These are phyloP conservation scores for Stegana nigrithorax DNA, from an alignment of 2,888 invertebrate species.

Conservation along the genomic window DNA sequence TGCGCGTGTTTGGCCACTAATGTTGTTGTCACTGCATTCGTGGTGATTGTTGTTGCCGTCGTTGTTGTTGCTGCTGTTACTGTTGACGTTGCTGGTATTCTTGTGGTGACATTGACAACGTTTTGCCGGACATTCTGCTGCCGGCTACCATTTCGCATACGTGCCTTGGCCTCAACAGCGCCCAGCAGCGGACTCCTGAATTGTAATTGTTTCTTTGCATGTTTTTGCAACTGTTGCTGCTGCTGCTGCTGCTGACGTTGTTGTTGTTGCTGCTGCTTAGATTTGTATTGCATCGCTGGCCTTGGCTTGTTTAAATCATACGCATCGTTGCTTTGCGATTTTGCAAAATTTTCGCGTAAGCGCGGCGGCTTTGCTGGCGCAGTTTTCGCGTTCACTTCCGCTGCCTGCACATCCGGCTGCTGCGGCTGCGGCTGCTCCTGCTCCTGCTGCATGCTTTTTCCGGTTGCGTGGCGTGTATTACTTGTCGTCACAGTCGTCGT, in stretches of 20 bases:
- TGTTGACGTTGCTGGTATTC: slow-evolving; percentile 11
- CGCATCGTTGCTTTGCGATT: not conserved
- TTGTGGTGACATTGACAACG: slow-evolving; percentile 1
- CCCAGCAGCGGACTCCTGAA: slow-evolving; percentile 57
- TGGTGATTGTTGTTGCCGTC: slow-evolving; percentile 10
- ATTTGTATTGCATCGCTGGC: not conserved
- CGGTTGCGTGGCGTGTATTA: slow-evolving; percentile 27
- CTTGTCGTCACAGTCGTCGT: slow-evolving; percentile 20
- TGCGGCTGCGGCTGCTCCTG: slow-evolving; percentile 22
- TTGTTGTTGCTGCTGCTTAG: not conserved
- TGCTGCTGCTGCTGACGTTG: slow-evolving; percentile 14
- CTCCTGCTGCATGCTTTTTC: slow-evolving; percentile 3
- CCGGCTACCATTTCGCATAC: slow-evolving; percentile 17
- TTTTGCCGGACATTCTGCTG: slow-evolving; percentile 11
- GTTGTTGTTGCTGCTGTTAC: not conserved
- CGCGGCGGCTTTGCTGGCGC: slow-evolving; percentile 41
- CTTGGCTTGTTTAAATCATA: not conserved
- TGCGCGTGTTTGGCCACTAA: no score
- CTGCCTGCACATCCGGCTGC: slow-evolving; percentile 16
- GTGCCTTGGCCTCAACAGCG: slow-evolving; percentile 28
- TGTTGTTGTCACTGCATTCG: no score
- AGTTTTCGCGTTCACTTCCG: slow-evolving; percentile 23
- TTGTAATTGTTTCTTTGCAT: slow-evolving; percentile 55
- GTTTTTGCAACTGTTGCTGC: slow-evolving; percentile 11
- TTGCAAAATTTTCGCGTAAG: slow-evolving; percentile 12